phyloP scores from a whole-genome alignment of 2,888 invertebrate genomes.

The Marronus borbonicus region DNA sequence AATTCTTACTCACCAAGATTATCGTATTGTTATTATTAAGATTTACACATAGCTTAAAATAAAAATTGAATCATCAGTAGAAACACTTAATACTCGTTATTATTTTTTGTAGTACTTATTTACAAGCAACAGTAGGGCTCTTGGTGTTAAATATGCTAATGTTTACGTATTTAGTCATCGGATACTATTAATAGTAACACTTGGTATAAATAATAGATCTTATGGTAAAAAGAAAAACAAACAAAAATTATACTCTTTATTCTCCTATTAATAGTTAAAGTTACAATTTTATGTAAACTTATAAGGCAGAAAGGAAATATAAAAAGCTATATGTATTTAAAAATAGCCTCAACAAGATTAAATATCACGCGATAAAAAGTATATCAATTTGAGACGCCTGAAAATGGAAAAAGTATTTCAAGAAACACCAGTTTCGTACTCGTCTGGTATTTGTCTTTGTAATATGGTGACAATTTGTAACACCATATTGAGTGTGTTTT shows the following conservation, averaged over 20 bases:
- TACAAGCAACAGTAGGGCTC: conserved; percentile 13
- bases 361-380: too few species aligned
- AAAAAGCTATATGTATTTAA: too few species aligned
- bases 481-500: too few species aligned
- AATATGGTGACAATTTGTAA: too few species aligned
- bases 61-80: conserved; percentile 30
- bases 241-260: background rate
- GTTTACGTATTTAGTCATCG: background rate
- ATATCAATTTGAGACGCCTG: too few species aligned
- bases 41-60: conserved; percentile 38
- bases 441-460: too few species aligned
- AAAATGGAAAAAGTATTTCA: too few species aligned
- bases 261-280: too few species aligned
- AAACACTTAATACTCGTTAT: background rate
- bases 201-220: conserved; percentile 1
- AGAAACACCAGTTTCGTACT: too few species aligned
- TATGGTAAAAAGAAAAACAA: conserved; percentile 19
- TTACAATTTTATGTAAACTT: too few species aligned
- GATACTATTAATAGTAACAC: conserved; percentile 12
- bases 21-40: conserved; percentile 20
- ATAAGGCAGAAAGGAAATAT: too few species aligned
- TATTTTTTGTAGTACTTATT: conserved; percentile 10
- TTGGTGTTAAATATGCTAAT: background rate
- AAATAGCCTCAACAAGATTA: too few species aligned
- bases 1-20: conserved; percentile 22